These are phyloP conservation scores for Musca vetustissima DNA, from an alignment of 1,140 invertebrate genomes.

Conservation along the genomic window DNA sequence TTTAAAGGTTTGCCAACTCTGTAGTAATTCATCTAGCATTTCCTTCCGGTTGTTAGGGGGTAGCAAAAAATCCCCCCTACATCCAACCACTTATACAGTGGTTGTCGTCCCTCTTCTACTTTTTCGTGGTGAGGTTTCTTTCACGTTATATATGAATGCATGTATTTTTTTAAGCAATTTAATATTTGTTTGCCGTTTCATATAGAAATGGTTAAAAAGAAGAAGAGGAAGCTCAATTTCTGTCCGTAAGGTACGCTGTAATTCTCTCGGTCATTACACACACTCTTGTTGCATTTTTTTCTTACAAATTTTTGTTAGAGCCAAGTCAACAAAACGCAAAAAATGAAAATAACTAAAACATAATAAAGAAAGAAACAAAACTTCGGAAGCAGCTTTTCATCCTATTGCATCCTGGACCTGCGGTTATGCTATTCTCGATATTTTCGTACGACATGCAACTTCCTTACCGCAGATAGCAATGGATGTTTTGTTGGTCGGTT, in stretches of 20 bases:
- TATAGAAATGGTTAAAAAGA: neutral
- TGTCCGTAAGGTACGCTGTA: neutral
- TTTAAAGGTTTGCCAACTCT: neutral
- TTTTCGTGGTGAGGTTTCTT: neutral
- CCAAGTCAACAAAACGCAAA: too few species aligned
- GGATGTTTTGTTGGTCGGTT: neutral
- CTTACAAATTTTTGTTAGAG: too few species aligned
- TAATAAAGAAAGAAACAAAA: constrained; percentile 6
- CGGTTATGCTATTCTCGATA: neutral
- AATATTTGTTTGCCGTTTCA: constrained; percentile 3
- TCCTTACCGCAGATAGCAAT: constrained; percentile 2
- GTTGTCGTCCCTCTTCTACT: neutral
- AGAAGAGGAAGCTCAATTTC: neutral
- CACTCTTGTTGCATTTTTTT: neutral
- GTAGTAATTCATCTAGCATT: neutral
- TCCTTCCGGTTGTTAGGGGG: neutral
- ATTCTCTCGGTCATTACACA: constrained; percentile 20
- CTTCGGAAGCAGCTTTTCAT: constrained; percentile 4
- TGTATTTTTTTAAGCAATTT: constrained; percentile 23
- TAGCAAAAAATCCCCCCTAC: too few species aligned
- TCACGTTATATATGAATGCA: constrained; percentile 3
- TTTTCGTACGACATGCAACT: constrained; percentile 16
- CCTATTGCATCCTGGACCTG: neutral
- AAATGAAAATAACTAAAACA: neutral
- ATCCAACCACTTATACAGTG: too few species aligned